Evolutionary conservation across 2,888 invertebrate genomes (phyloP), one percentile per base, ranked within the genome.

Genomic region (Thera britannica): DNA sequence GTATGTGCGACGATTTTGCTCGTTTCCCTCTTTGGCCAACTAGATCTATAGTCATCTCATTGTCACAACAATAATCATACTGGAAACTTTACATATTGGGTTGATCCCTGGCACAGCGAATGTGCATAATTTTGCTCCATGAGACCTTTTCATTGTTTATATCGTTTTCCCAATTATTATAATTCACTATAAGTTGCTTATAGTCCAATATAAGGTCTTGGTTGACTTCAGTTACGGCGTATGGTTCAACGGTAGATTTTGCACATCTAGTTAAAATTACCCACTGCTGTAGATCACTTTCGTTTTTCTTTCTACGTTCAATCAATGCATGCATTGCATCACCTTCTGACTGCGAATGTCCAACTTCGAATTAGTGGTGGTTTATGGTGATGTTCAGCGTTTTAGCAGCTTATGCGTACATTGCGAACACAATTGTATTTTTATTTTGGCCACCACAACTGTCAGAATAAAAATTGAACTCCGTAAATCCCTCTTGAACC

Each of bases 381-480:
- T 35, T 57, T 38, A 68, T 72, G 3, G 8, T 55, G 8, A 68
- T 58, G 41, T 49, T 49, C 48, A 68, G 68, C 51, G 57, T 56
- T 64, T 51, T 67, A 46, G 56, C 41, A 12, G 67, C 68, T 57
- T 70, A 54, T 44, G 65, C 34, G 58, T 70, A 66, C 68, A 70
- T 68, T 55, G 56, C 65, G 23, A 58, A 68, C 66, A 58, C 59
- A 61, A 51, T 67, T 65, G 62, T 38, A 54, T 72, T 68, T 51
- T 61, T 59, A 48, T 68, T 66, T 51, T 66, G 66, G 36, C 60
- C 72, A 52, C 70, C 72, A 58, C 72, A 72, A 57, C 65, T 56
- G 67, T 72, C 72, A 57, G 69, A 72, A 67, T 54, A 72, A 56
- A 72, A 72, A 60, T 65, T 64, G 41, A 67, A 67, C 34, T 67